Evolutionary conservation across 2,113 vertebrate species (phyloP).

Genomic region (Entosphenus tridentatus): DNA sequence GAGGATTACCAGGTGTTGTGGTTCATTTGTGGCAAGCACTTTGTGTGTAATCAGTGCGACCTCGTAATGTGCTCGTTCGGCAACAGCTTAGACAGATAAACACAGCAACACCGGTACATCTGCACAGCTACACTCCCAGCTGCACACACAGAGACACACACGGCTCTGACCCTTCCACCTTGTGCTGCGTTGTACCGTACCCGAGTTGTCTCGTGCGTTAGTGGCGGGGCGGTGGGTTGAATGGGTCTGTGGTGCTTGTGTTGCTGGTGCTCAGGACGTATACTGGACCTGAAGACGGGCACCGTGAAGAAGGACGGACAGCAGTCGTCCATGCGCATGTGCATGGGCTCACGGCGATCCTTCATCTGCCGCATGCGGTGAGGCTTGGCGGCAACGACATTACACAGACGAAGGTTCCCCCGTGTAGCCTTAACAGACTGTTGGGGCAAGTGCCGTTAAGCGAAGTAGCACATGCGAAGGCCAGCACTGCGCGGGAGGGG

Average conservation of each 20-base stretch:
- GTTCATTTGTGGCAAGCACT: too few relatives aligned
- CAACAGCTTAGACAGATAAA: not conserved
- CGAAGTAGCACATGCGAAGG: too few relatives aligned
- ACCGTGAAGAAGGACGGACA: conserved; percentile 93
- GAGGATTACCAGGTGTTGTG: too few relatives aligned
- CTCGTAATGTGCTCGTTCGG: not conserved
- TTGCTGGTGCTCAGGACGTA: conserved; percentile 32
- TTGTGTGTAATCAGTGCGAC: not conserved
- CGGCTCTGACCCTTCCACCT: too few relatives aligned
- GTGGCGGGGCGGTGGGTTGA: not conserved
- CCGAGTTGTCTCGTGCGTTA: not conserved
- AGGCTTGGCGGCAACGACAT: not conserved
- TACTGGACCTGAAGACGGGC: conserved; percentile 80
- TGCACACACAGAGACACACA: too few relatives aligned
- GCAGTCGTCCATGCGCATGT: conserved; percentile 76
- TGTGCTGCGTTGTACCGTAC: too few relatives aligned
- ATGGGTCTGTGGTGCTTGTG: not conserved
- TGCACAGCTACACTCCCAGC: too few relatives aligned
- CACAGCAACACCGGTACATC: too few relatives aligned
- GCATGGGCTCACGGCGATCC: conserved; percentile 68
- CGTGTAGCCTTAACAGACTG: too few relatives aligned
- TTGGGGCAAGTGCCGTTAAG: too few relatives aligned
- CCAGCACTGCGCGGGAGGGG: too few relatives aligned
- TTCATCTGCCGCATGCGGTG: conserved; percentile 98
- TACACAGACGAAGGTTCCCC: too few relatives aligned